These are phyloP conservation scores for Nerophis lumbriciformis DNA, from an alignment of 2,113 vertebrate genomes.

Conservation along the genomic window DNA sequence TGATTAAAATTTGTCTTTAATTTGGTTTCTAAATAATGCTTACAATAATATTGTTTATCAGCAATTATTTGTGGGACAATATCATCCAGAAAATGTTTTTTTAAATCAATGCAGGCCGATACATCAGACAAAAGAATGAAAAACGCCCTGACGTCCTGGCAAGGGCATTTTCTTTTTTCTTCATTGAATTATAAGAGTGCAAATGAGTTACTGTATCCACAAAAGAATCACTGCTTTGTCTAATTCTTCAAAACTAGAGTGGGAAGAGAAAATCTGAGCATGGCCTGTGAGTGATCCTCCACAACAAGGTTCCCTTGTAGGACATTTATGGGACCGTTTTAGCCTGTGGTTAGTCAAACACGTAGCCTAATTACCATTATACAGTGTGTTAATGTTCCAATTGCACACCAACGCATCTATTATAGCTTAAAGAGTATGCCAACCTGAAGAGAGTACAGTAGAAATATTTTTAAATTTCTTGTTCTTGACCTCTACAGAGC, in stretches of 20 bases:
- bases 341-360: constrained; percentile 42
- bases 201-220: constrained; percentile 37
- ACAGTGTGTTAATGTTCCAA: neutral
- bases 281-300: constrained; percentile 3
- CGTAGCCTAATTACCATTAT: constrained; percentile 44
- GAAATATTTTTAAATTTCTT: neutral
- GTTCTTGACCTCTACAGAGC: constrained; percentile 11
- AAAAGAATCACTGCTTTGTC: constrained; percentile 48
- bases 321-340: constrained; percentile 32
- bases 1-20: too few species aligned
- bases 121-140: constrained; percentile 2
- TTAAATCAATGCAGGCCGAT: too few species aligned
- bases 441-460: neutral
- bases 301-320: constrained; percentile 45
- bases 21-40: too few species aligned
- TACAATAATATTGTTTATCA: too few species aligned
- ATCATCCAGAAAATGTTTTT: too few species aligned
- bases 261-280: constrained; percentile 36
- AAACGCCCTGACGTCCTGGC: constrained; percentile 13
- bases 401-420: neutral
- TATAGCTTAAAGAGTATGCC: neutral
- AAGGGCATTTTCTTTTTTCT: constrained; percentile 8
- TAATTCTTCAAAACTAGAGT: constrained; percentile 40
- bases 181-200: constrained; percentile 22
- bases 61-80: too few species aligned